Evolutionary conservation across 2,888 invertebrate genomes (phyloP).

Genomic region (Dioctria rufipes): DNA sequence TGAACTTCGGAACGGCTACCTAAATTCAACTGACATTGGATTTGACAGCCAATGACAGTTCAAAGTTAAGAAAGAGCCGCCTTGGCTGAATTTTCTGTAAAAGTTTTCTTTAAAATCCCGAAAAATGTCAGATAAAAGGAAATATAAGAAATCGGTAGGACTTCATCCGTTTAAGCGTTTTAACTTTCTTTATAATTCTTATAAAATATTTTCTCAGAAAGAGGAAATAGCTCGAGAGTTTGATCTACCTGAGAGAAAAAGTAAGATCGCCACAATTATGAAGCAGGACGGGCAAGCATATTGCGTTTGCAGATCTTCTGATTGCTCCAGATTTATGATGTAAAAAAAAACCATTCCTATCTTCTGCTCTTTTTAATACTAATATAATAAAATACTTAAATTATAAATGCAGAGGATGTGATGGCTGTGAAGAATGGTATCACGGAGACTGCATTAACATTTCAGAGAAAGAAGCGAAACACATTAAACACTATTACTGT

Average conservation of each 20-base stretch:
- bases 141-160: conserved; percentile 67
- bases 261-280: conserved; percentile 88
- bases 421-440: conserved; percentile 98
- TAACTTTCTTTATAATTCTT: background rate
- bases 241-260: conserved; percentile 89
- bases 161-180: background rate
- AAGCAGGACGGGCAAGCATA: conserved; percentile 94
- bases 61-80: too few relatives aligned
- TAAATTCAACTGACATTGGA: too few relatives aligned
- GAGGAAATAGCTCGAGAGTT: conserved; percentile 93
- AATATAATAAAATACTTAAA: background rate
- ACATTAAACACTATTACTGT: conserved; percentile 95
- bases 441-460: conserved; percentile 98
- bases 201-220: conserved; percentile 70
- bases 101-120: too few relatives aligned
- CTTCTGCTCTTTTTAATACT: background rate
- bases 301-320: conserved; percentile 94
- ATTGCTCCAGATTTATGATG: conserved; percentile 98
- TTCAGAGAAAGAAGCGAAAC: conserved; percentile 92
- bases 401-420: conserved; percentile 82
- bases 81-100: too few relatives aligned
- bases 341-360: conserved; percentile 71
- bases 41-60: too few relatives aligned
- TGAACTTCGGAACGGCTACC: too few relatives aligned
- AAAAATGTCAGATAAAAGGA: conserved; percentile 67